phyloP scores from a whole-genome alignment of 2,888 invertebrate genomes.

The Ceraclea dissimilis region DNA sequence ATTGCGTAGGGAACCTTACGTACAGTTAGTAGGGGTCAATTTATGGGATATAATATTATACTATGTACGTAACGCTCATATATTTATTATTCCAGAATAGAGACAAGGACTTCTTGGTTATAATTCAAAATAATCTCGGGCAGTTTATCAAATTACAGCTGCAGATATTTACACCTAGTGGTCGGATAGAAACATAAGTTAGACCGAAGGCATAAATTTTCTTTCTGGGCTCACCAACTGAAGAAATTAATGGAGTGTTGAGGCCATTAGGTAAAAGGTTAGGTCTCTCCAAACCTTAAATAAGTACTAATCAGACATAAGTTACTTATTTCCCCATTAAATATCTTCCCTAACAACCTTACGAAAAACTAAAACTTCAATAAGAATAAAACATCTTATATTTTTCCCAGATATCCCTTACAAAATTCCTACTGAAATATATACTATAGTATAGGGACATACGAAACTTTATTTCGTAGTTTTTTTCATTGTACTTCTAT shows the following conservation, averaged over 20 bases:
- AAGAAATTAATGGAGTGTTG: constrained; percentile 25
- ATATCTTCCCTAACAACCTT: constrained; percentile 3
- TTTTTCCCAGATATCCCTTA: too few species aligned
- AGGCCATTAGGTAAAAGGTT: constrained; percentile 25
- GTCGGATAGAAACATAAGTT: constrained; percentile 18
- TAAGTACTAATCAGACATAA: neutral
- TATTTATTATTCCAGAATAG: too few species aligned
- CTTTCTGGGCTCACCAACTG: constrained; percentile 22
- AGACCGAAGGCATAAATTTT: constrained; percentile 18
- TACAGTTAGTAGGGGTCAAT: too few species aligned
- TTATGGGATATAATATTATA: too few species aligned
- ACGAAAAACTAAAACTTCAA: too few species aligned
- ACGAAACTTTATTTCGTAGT: too few species aligned
- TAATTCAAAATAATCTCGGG: constrained; percentile 2
- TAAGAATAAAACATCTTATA: too few species aligned
- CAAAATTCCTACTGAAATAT: too few species aligned
- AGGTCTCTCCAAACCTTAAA: constrained; percentile 18
- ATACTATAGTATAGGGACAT: too few species aligned
- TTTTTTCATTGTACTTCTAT: too few species aligned
- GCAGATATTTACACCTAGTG: constrained; percentile 1
- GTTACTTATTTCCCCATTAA: constrained; percentile 13
- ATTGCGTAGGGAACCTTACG: too few species aligned
- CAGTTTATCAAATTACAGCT: constrained; percentile 20
- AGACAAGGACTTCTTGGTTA: neutral
- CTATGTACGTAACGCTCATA: too few species aligned